Evolutionary conservation across 2,797 vertebrate genomes (phyloP).

Genomic region (Gobio occitaniae): DNA sequence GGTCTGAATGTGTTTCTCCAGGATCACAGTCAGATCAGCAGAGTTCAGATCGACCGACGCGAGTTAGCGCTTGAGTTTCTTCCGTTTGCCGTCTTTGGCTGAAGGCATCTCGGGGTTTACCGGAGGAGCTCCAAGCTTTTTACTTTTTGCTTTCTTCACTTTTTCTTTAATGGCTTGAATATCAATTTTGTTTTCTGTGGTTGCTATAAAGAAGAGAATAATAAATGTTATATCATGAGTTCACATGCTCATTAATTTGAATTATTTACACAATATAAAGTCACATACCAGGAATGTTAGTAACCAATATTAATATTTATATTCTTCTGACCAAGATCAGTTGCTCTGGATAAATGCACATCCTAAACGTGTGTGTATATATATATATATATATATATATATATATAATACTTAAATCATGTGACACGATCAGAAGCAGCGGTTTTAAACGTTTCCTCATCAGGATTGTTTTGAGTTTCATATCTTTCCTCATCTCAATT

Average conservation of each 20-base stretch:
- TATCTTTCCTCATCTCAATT: too few species aligned
- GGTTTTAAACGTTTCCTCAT: too few species aligned
- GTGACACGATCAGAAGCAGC: too few species aligned
- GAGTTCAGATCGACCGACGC: conserved; percentile 19
- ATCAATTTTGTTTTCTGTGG: conserved; percentile 87
- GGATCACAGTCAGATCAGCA: background rate
- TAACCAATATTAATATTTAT: background rate
- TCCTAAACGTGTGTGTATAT: background rate
- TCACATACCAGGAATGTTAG: background rate
- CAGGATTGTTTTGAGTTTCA: too few species aligned
- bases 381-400: too few species aligned
- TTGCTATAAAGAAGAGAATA: conserved; percentile 69
- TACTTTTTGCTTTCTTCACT: conserved; percentile 91
- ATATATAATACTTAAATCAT: too few species aligned
- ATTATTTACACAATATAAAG: background rate
- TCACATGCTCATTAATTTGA: background rate
- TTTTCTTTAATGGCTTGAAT: conserved; percentile 93
- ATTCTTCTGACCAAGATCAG: background rate
- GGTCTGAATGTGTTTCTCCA: conserved; percentile 1
- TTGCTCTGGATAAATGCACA: background rate
- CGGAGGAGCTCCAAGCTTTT: conserved; percentile 91
- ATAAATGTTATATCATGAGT: background rate
- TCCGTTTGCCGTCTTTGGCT: conserved; percentile 82
- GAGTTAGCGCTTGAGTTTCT: conserved; percentile 58
- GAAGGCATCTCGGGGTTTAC: conserved; percentile 72